Base-by-base conservation (phyloP, 2,797 vertebrate genomes). In the Melanotaenia trifasciata region DNA sequence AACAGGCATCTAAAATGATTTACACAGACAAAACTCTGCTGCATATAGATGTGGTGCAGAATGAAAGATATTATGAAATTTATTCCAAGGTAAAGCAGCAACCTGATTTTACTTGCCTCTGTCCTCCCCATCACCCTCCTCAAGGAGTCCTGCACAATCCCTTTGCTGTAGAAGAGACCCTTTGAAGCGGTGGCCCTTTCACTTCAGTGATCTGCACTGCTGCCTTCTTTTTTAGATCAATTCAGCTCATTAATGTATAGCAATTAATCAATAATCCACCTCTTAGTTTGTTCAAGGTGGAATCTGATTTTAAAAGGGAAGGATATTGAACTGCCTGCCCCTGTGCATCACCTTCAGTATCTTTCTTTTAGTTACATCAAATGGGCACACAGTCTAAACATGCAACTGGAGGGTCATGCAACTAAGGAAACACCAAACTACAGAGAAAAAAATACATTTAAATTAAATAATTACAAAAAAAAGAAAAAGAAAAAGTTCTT, bases 211-310 rank as follows among this genome's bases (percentile, higher is more conserved):
- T 88, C 82, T 76, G 72, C 73, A 75, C 62, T 64, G 75, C 79
- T 83, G 88, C 84, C 78, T 81, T 87, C 80, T 30, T 76, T 90
- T 84, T 89, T 65, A 72, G 85, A 92, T 93, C 89, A 81, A 89
- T 92, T 67, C 69, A 76, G 79, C 84, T 92, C 92, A 94, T 94
- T 94, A 93, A 92, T 76, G 83, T 89, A 86, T 85, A 87, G 86
- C 56, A 60, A 93, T 90, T 89, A 90, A 94, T 94, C 92, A 83
- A 94, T 93, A 87, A 92, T 89, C 81, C 80, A 79, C 83, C 85
- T 86, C 79, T 87, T 79, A 79, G 58, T 86, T 93, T 86, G 81
- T 86, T 89, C 88, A 90, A 90, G 89, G 90, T 89, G 87, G 85
- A 92, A 87, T 92, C 86, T 79, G 85, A 87, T 88, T 85, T 85